Conservation (phyloP, 2,888 invertebrate species). For the Escarpia spicata region DNA sequence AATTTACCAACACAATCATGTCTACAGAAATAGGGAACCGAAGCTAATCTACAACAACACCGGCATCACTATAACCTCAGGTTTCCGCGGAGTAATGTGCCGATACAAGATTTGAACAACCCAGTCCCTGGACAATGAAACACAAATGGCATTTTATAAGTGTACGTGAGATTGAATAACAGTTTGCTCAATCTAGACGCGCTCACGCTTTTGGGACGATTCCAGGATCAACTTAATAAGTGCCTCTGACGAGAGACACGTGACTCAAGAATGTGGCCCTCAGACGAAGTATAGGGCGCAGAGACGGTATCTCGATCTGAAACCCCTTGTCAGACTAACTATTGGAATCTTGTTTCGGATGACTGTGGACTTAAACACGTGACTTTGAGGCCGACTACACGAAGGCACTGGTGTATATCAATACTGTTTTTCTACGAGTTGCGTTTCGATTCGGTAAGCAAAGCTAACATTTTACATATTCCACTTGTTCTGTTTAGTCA, state of each 20-base stretch:
- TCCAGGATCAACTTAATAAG: not conserved
- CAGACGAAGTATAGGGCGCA: not conserved
- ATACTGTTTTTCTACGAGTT: not conserved
- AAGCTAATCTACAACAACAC: not conserved
- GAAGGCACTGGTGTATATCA: not conserved
- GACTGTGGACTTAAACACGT: not conserved
- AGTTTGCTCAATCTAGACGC: not conserved
- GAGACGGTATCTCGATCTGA: not conserved
- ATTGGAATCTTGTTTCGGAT: not conserved
- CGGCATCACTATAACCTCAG: not conserved
- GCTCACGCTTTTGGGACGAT: not conserved
- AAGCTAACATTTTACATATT: not conserved
- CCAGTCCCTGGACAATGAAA: not conserved
- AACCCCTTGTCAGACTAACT: not conserved
- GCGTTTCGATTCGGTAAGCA: constrained; percentile 2
- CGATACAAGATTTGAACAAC: no score
- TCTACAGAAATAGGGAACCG: not conserved
- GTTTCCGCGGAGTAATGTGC: not conserved
- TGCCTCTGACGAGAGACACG: not conserved
- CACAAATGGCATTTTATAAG: not conserved
- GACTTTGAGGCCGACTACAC: not conserved
- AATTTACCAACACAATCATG: not conserved
- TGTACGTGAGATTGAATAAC: not conserved
- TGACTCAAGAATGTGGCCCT: not conserved
- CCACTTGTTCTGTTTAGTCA: not conserved